These are phyloP conservation scores for Acanthochromis polyacanthus DNA, from an alignment of 2,113 vertebrate species.

Conservation along the genomic window DNA sequence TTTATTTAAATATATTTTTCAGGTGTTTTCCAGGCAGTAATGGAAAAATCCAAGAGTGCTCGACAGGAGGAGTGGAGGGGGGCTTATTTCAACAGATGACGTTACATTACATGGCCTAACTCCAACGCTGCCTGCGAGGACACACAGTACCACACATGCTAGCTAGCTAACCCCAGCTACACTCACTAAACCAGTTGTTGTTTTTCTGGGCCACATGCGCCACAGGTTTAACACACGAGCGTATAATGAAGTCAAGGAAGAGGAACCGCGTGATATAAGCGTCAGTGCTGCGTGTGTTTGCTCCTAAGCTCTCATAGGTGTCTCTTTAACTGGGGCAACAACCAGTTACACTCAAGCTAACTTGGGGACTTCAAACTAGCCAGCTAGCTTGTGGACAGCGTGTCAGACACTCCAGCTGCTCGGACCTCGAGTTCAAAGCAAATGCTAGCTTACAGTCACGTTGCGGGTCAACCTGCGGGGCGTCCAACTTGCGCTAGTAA, in stretches of 20 bases:
- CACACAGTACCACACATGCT: conserved; percentile 39
- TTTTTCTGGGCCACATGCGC: background rate
- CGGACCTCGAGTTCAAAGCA: background rate
- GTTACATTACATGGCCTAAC: conserved; percentile 75
- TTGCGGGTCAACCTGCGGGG: conserved; percentile 6
- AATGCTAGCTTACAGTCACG: conserved; percentile 31
- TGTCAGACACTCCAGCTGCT: conserved; percentile 9
- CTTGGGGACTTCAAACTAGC: conserved; percentile 23
- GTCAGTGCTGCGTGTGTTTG: background rate
- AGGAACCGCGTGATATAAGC: background rate
- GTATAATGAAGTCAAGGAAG: no score
- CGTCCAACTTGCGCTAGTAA: conserved; percentile 30
- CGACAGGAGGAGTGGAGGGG: conserved; percentile 47
- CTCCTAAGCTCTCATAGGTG: background rate
- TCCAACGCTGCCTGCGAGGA: conserved; percentile 52
- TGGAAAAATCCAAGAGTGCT: conserved; percentile 59
- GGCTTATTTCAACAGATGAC: conserved; percentile 76
- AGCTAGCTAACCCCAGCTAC: conserved; percentile 45
- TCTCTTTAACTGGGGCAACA: conserved; percentile 28
- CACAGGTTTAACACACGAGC: background rate
- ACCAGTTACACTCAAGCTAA: conserved; percentile 40
- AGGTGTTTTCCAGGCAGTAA: conserved; percentile 32
- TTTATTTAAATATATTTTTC: background rate
- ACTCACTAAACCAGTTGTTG: background rate
- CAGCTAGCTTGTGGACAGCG: conserved; percentile 60